Conservation (phyloP, 2,797 vertebrate genomes). For the Lemur catta region DNA sequence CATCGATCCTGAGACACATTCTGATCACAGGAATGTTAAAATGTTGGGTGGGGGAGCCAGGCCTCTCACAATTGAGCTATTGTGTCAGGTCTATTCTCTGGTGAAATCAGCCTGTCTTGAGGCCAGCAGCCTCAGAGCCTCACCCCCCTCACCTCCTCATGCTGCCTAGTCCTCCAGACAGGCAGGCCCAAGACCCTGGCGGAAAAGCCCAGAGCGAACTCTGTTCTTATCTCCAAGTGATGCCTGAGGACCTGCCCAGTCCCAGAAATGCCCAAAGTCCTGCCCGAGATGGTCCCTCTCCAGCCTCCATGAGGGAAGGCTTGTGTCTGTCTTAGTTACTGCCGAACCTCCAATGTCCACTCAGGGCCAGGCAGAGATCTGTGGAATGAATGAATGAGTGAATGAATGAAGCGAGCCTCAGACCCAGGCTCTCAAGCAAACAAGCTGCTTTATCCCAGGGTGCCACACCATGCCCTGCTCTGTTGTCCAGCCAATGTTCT, state of each 20-base stretch:
- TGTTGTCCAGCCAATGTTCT: background rate
- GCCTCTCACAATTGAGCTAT: conserved; percentile 52
- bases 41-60: conserved; percentile 14
- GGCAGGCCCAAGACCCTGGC: background rate
- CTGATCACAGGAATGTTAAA: conserved; percentile 44
- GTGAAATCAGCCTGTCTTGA: background rate
- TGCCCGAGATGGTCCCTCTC: background rate
- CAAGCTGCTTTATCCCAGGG: background rate
- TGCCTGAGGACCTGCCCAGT: background rate
- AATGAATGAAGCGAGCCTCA: background rate
- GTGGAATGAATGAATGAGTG: background rate
- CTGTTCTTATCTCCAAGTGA: background rate
- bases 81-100: conserved; percentile 23
- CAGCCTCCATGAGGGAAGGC: background rate
- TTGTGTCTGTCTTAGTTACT: background rate
- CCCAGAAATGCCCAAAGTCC: background rate
- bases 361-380: background rate
- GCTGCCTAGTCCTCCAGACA: background rate
- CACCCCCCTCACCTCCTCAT: background rate
- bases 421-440: background rate
- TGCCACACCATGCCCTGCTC: background rate
- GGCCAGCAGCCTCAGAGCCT: conserved; percentile 11
- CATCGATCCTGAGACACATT: background rate
- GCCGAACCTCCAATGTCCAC: background rate
- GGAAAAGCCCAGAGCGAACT: background rate